Evolutionary conservation across 1,140 invertebrate genomes (phyloP), one percentile per base, ranked within the genome.

Genomic region (Leptopilina boulardi): DNA sequence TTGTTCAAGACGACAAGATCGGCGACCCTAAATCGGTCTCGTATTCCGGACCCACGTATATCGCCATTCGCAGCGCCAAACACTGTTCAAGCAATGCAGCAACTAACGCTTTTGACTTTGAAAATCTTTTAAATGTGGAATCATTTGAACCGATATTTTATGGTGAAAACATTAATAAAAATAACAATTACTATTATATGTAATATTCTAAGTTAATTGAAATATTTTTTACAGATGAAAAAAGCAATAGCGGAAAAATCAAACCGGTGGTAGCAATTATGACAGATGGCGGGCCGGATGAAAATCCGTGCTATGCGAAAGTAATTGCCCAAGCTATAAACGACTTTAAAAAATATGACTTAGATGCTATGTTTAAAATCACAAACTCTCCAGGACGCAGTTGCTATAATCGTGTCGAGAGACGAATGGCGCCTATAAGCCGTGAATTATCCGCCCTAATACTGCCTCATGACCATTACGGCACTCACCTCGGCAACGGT

Each of bases 41-140:
- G 18, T 87, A 89, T 75, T 79, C 74, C 30, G 87, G 87, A 18
- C 87, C 87, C 13, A 47, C 44, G 15, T 15, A 47, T 15, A 47
- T 47, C 15, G 44, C 44, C 13, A 47, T 47, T 47, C 44, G 44
- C 15, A 47, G 44, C 44, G 44, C 11, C 15, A 47, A 47, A 47
- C 44, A 47, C 15, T 47, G 11, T 47, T 47, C 44, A 9, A 47
- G 44, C 44, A 47, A 9, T 15, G 44, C 44, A 47, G 10, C 44
- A 47, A 47, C 44, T 15, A 9, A 47, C 13, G 44, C 44, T 47
- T 47, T 15, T 13, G 44, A 47, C 15, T 47, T 47, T 47, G 44
- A 47, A 15, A 47, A 47, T 1, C 21, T 66, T 66, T 66, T 66
- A 23, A 0, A 9, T 23, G 2, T 66, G 13, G 23, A 30, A 18